Evolutionary conservation across 2,888 invertebrate species (phyloP), one percentile per base, ranked within the genome.

Genomic region (Bellardia bayeri): DNA sequence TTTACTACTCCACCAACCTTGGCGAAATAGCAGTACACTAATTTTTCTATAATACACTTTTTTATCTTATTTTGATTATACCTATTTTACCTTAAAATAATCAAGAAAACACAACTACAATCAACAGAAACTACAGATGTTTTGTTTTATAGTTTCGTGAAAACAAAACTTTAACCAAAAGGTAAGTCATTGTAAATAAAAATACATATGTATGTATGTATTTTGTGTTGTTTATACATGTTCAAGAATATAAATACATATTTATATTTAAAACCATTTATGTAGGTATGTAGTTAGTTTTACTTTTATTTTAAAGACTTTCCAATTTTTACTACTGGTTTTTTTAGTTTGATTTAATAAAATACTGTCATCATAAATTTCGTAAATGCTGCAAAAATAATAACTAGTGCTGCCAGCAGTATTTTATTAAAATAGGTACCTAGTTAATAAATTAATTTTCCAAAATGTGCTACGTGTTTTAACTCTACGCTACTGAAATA

Each of bases 1-100:
- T 87, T 87, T 82, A 58, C 58, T 75, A 82, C 79, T 75, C 58
- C 66, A 68, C 56, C 87, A 87, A 85, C 87, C 87, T 87, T 87
- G 87, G 79, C 78, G 74, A 85, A 87, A 82, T 74, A 79, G 64
- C 80, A 78, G 66, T 74, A 64, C 51, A 33, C 14, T 37, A 56
- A 72, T 58, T 68, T 56, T 58, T 75, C 37, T 58, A 61, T 49
- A 82, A 66, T 40, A 82, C n/a, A 56, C 11, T 54, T 71, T 68
- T 49, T 23, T 13, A 56, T 56, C 51, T 40, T 8, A 3, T 54
- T 33, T 33, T 33, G 13, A 72, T 6, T 23, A 49, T 51, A n/a
- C n/a, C n/a, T n/a, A 63, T 54, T 49, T 74, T 66, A 82, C 4
- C 16, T 54, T 33, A 16, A 74, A 74, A 61, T 33, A 66, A 30